A percentile compares a stretch with the other conserved stretches of the same genome.
These are phyloP conservation scores for Bergia sp. DNA, from an alignment of 92 coral and sea anemone species.

Conservation along the genomic window DNA sequence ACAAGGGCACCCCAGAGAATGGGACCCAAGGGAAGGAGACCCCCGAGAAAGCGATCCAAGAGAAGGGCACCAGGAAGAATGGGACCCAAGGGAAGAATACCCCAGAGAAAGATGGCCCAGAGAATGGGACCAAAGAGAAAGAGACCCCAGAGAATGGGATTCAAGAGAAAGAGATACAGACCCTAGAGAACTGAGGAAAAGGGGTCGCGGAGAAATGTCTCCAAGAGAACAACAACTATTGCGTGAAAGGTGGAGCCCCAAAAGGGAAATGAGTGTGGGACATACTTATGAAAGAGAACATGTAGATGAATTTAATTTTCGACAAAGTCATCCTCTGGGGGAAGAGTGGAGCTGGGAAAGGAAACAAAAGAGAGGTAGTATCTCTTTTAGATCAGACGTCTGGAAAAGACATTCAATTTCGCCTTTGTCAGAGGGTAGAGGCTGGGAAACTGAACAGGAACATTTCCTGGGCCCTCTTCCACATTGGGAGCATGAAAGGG, in stretches of 20 bases:
- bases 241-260: not conserved
- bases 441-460: not conserved
- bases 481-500: constrained; percentile 7
- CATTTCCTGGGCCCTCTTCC: not conserved
- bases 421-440: not conserved
- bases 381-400: not conserved
- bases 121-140: not conserved
- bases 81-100: not conserved
- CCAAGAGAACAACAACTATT: not conserved
- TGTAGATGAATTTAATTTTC: not conserved
- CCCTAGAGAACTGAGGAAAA: not conserved
- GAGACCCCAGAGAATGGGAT: not conserved
- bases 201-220: not conserved
- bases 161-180: not conserved
- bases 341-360: constrained; percentile 1
- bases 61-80: not conserved
- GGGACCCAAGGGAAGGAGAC: not conserved
- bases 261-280: not conserved
- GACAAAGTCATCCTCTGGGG: not conserved
- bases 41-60: not conserved
- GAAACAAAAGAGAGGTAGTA: not conserved
- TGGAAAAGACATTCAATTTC: not conserved
- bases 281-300: not conserved
- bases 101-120: not conserved
- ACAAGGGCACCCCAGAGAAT: not conserved